Evolutionary conservation across 2,797 vertebrate species (phyloP), one percentile per base, ranked within the genome.

Genomic region (Characodon lateralis): DNA sequence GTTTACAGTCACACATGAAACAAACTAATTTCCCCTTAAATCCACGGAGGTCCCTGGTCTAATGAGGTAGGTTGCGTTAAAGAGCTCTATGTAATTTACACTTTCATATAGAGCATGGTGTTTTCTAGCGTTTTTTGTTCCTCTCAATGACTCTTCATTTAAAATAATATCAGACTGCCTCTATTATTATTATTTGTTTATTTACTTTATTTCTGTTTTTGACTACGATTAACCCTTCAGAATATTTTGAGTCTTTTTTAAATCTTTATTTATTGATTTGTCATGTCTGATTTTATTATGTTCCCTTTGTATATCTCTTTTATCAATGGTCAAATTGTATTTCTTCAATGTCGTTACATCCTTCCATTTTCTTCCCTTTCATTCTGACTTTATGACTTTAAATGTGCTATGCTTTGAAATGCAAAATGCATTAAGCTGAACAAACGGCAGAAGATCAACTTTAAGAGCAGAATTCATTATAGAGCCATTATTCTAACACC

Each of bases 1-100:
- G 16, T 58, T 26, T 63, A 10, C 59, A 18, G 10, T 55, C 73
- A 53, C 2, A 35, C 48, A 6, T 63, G 6, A 43, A 77, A 50
- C 65, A 84, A 84, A 56, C 65, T 80, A 72, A 78, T 8, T 78
- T 79, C 35, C 63, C 66, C 77, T 84, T 68, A 43, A 79, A 50
- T 28, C 80, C 53, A 63, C 43, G 13, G 22, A 35, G 39, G 14
- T 39, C 39, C 43, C 66, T 63, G 58, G 77, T 58, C 24, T 16
- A 58, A 22, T 74, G 66, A 68, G 74, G 12, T 13, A 22, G 0
- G 6, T 16, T 31, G 76, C 76, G 20, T 92, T 89, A 5, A 83
- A 0, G 63, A 31, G 20, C 46, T 58, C 1, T 46, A 22, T 35
- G 80, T 80, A 78, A 81, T 70, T 39, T 43, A 5, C 0, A 14